Conservation (phyloP, 2,797 vertebrate genomes). For the Tamandua tetradactyla region DNA sequence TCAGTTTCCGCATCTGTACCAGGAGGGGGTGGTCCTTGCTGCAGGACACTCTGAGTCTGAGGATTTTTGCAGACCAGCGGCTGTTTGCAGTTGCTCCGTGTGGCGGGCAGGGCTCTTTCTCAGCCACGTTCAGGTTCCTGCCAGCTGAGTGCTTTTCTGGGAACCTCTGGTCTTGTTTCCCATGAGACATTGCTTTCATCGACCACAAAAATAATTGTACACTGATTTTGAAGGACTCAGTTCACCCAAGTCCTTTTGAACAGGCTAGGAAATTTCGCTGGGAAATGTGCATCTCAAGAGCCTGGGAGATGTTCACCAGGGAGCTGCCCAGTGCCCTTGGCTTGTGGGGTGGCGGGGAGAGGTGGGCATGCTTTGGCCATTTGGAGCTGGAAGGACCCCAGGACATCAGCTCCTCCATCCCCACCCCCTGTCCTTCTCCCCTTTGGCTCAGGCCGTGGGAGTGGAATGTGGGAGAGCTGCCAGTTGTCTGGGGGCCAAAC, state of each 20-base stretch:
- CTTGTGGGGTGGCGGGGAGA: not conserved
- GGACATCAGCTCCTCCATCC: not conserved
- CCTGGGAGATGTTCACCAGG: not conserved
- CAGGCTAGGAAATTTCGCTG: not conserved
- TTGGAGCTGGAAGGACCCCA: not conserved
- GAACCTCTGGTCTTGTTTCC: conserved; percentile 50
- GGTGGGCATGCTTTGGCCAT: not conserved
- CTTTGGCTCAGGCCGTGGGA: not conserved
- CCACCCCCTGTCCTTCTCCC: not conserved
- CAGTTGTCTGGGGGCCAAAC: not conserved
- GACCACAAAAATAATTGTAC: conserved; percentile 54
- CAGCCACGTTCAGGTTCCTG: not conserved
- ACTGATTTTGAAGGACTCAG: conserved; percentile 33
- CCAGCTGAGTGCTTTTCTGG: conserved; percentile 10
- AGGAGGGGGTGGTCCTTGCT: not conserved
- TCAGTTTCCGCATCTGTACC: not conserved
- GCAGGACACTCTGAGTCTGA: not conserved
- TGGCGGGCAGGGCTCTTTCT: not conserved
- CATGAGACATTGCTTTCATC: not conserved
- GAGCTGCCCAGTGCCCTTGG: not conserved
- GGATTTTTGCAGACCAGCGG: not conserved
- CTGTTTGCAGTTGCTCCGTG: not conserved
- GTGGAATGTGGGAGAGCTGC: not conserved
- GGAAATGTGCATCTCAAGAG: not conserved
- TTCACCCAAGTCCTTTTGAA: not conserved